Percentiles rank a stretch among this genome's conserved stretches.
These are phyloP conservation scores for Paramuricea clavata DNA, from an alignment of 92 coral and sea anemone species.

Conservation along the genomic window DNA sequence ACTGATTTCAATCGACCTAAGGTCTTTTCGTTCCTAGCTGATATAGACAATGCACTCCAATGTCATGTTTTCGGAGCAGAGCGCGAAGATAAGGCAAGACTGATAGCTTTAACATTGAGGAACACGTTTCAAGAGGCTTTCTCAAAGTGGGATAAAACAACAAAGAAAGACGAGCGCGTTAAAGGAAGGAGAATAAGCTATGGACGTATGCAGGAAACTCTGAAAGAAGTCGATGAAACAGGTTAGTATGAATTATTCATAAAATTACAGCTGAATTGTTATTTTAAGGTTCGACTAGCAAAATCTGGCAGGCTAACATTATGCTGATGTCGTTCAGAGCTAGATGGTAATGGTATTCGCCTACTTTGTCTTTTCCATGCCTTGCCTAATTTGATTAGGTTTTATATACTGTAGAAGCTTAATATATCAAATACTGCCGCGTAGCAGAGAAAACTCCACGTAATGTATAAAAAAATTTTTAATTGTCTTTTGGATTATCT, in stretches of 20 bases:
- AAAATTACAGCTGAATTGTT: no score
- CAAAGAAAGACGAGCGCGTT: slow-evolving; percentile 64
- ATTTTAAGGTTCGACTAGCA: no score
- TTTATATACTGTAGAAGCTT: neutral
- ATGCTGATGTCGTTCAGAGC: neutral
- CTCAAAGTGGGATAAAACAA: slow-evolving; percentile 75
- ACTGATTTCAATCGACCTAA: slow-evolving; percentile 73
- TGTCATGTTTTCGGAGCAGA: slow-evolving; percentile 84
- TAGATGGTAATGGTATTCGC: neutral
- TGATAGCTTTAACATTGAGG: slow-evolving; percentile 77
- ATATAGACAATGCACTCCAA: slow-evolving; percentile 76
- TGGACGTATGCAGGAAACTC: slow-evolving; percentile 5
- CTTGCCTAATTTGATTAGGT: neutral
- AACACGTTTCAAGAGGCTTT: slow-evolving; percentile 81
- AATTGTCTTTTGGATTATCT: no score
- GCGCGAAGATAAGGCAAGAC: slow-evolving; percentile 78
- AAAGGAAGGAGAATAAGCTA: slow-evolving; percentile 42
- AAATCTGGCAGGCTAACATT: neutral
- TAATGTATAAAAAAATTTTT: no score
- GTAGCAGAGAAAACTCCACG: neutral
- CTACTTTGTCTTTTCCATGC: neutral
- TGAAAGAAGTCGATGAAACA: slow-evolving; percentile 41
- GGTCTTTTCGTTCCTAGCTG: slow-evolving; percentile 84
- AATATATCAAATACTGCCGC: neutral
- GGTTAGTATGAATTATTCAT: neutral